Evolutionary conservation across 2,888 invertebrate genomes (phyloP), one percentile per base, ranked within the genome.

Genomic region (Drosophila suboccidentalis): DNA sequence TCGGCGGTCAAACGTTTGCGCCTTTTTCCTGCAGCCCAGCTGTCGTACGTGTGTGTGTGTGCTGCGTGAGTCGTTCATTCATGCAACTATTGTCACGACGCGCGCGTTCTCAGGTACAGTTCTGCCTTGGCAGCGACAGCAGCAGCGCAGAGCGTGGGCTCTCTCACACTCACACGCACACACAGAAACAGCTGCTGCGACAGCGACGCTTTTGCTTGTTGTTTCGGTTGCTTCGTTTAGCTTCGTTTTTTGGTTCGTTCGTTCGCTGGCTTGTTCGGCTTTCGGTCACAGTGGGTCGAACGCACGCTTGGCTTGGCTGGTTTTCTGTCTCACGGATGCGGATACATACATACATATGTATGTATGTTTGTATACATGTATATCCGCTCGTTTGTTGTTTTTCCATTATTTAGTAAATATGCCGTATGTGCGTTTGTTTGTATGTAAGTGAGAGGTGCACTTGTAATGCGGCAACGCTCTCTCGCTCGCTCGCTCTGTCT

Each of bases 101-200:
- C 69, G 54, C 71, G 71, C 75, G 83, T 83, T 75, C 83, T 88
- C 84, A 84, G 84, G 84, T 84, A 84, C 84, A 84, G 84, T 84
- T 87, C 71, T 87, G 82, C 70, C 62, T 26, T 69, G 66, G 39
- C 78, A 65, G 53, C 68, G 43, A 46, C 79, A 69, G 67, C 79
- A 69, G 67, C 64, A 51, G 67, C 64, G 51, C 51, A 61, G 60
- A 59, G 67, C 15, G 22, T 51, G 51, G 26, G 26, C 60, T 75
- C 83, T 78, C 50, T 51, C 38, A 8, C 36, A 22, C 46, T 36
- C 32, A 39, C 50, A 57, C 36, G 17, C 46, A 39, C 32, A 39
- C 50, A 57, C 11, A 41, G 43, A 63, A 50, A 32, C 57, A 51
- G 75, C 68, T 41, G 73, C 72, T 54, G 68, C 69, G 36, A 41